Base-by-base conservation (phyloP, 2,113 vertebrate species). In the Siniperca chuatsi region DNA sequence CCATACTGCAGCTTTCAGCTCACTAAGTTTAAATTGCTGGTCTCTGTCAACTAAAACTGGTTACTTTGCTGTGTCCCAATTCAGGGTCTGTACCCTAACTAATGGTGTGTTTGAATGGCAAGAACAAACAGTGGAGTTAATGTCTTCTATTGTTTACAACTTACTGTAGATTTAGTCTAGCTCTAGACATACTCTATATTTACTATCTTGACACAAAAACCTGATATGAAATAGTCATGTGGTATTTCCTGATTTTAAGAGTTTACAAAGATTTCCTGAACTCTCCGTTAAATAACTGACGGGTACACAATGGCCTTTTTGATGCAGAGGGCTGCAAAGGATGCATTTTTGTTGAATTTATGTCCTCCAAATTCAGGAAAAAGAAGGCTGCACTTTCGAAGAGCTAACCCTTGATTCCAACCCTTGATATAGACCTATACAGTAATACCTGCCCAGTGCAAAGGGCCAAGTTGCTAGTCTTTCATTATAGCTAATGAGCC, bases 401-500 rank as follows among this genome's bases (percentile, higher is more conserved):
- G 25, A 54, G 2, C 6, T 6, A 71, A 23, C 10, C 21, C 37
- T 66, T 40, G 40, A 44, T n/a, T 42, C 46, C 13, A 4, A 48
- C 48, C 60, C 5, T 35, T 62, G 15, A 61, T 33, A 58, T 15
- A 58, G n/a, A 58, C 57, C n/a, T 25, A 29, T 29, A 57, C 10
- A 25, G 29, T 64, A 35, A 20, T 37, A 42, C 20, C 8, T 69
- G 25, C 25, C 18, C 42, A 48, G 58, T 23, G 11, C 4, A 23
- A 50, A 40, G 9, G 21, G 18, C 8, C 11, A 21, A 42, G 25
- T 67, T 6, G 37, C 37, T 54, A 11, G 37, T 54, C 46, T 50
- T 37, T 82, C 12, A 64, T 76, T 44, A 35, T n/a, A 35, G 16
- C 33, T 35, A 62, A 77, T 54, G 35, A 73, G 61, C 29, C 44